Evolutionary conservation across 2,888 invertebrate genomes (phyloP).

Genomic region (Caenorhabditis becei): DNA sequence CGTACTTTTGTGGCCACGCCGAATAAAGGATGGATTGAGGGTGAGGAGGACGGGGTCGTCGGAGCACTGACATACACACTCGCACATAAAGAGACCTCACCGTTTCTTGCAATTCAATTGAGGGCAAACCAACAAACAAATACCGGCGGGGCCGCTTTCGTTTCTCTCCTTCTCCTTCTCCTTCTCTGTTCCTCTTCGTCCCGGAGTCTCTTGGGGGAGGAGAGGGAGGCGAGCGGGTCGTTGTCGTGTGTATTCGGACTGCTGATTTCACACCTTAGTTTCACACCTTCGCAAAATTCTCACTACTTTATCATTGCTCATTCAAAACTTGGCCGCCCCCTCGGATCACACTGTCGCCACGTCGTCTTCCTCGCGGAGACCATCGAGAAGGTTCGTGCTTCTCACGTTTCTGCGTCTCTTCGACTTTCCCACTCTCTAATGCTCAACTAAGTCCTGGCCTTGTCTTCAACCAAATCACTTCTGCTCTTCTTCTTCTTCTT

Average conservation of each 20-base stretch:
- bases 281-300: conserved; percentile 54
- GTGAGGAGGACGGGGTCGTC: conserved; percentile 11
- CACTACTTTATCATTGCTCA: conserved; percentile 34
- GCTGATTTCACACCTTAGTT: conserved; percentile 58
- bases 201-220: conserved; percentile 38
- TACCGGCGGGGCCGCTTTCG: conserved; percentile 27
- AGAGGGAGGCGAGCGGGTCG: conserved; percentile 47
- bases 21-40: conserved; percentile 45
- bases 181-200: conserved; percentile 14
- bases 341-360: conserved; percentile 13
- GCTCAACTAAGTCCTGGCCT: neutral
- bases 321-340: conserved; percentile 26
- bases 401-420: conserved; percentile 16
- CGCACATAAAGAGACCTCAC: conserved; percentile 43
- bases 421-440: conserved; percentile 3
- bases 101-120: conserved; percentile 60
- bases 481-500: conserved; percentile 12
- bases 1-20: conserved; percentile 55
- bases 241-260: conserved; percentile 57
- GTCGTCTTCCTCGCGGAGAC: conserved; percentile 29
- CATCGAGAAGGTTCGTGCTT: conserved; percentile 50
- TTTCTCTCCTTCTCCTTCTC: neutral
- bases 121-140: conserved; percentile 60
- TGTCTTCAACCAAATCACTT: conserved; percentile 1
- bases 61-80: conserved; percentile 40